These are phyloP conservation scores for Drosophila subpulchrella DNA, from an alignment of 1,140 invertebrate species.

Conservation along the genomic window DNA sequence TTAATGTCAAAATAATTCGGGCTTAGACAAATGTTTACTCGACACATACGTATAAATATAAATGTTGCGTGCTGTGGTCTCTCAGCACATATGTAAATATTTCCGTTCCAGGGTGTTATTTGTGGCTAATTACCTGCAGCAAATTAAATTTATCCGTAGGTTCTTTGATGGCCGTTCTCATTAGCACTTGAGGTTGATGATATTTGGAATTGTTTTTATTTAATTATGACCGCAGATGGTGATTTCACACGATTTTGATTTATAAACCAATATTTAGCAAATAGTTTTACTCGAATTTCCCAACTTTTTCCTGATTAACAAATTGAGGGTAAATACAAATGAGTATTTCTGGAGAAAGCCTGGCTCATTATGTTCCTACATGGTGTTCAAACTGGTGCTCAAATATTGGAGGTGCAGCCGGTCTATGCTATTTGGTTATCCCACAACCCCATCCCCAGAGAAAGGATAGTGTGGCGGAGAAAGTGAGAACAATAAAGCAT, in stretches of 20 bases:
- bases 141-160: slow-evolving; percentile 19
- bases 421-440: not conserved
- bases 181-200: slow-evolving; percentile 1
- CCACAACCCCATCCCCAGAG: not conserved
- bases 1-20: slow-evolving; percentile 42
- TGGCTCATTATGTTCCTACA: slow-evolving; percentile 8
- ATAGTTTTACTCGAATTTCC: not conserved
- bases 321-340: not conserved
- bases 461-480: slow-evolving; percentile 1
- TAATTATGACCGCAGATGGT: slow-evolving; percentile 2
- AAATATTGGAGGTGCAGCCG: slow-evolving; percentile 1
- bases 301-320: not conserved
- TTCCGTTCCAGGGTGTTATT: slow-evolving; percentile 30
- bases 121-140: slow-evolving; percentile 48
- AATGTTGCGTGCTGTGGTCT: slow-evolving; percentile 29
- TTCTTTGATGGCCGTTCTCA: slow-evolving; percentile 12
- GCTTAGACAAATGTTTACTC: slow-evolving; percentile 44
- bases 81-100: slow-evolving; percentile 7
- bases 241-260: slow-evolving; percentile 10
- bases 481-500: slow-evolving; percentile 33
- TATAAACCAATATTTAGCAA: not conserved
- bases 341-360: not conserved
- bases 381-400: not conserved
- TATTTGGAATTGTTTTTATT: slow-evolving; percentile 16
- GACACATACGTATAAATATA: slow-evolving; percentile 23